Base-by-base conservation (phyloP, 2,113 vertebrate genomes). In the Larimichthys polyactis region DNA sequence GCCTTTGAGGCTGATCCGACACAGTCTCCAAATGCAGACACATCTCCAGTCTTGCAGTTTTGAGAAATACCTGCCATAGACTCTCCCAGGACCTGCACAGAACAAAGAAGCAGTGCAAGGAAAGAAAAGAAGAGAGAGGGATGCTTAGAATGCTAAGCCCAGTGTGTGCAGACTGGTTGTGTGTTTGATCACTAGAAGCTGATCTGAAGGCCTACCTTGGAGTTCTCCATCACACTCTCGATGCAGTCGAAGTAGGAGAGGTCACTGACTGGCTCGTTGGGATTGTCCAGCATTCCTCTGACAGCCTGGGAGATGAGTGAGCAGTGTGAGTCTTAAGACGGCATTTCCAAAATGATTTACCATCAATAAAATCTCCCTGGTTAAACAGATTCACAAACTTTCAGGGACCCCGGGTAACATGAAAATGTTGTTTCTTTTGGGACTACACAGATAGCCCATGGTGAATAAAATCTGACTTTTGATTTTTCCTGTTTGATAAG, bases 181-280 rank as follows among this genome's bases (percentile, higher is more conserved):
- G 43, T 40, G 17, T 24, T 67, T 62, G 27, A 83, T 73, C 15
- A 5, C 17, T 11, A 11, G 2, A 16, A 16, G 17, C 14, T 27
- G 44, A 48, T 46, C 29, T 52, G 66, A 58, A 62, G 52, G 46
- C 73, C 51, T 95, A 99, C 98, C 97, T 99, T 99, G 11, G 98
- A 99, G 91, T 99, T 99, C 89, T 99, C 98, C 98, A 99, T 99
- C 72, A 99, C 97, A 0, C 98, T 97, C 86, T 99, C 98, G 65
- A 99, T 99, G 92, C 98, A 99, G 92, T 99, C 98, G 27, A 99
- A 99, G 89, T 99, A 99, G 0, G 98, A 99, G 64, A 99, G 97
- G 89, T 99, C 98, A 17, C 94, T 99, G 80, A 99, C 96, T 0
- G 98, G 98, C 87, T 99, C 98, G 20, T 96, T 99, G 19, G 97